Evolutionary conservation across 1,140 invertebrate genomes (phyloP).

Genomic region (Drosophila subobscura): DNA sequence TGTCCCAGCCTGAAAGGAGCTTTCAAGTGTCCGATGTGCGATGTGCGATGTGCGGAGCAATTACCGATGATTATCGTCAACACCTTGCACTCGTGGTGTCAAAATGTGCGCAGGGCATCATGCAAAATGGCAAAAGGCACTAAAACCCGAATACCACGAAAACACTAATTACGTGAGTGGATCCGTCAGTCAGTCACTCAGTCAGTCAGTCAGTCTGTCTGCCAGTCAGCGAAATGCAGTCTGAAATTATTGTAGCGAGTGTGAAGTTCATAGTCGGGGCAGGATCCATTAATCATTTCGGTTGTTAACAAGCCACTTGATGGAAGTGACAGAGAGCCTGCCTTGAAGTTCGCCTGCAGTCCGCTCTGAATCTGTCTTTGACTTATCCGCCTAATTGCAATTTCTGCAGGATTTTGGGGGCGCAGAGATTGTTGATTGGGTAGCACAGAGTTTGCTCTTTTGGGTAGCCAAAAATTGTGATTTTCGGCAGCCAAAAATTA

Average conservation of each 20-base stretch:
- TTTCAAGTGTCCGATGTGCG: conserved; percentile 31
- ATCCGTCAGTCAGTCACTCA: conserved; percentile 37
- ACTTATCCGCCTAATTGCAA: conserved; percentile 47
- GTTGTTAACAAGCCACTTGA: conserved; percentile 74
- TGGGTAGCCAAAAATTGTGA: conserved; percentile 9
- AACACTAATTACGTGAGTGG: conserved; percentile 65
- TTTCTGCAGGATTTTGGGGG: conserved; percentile 1
- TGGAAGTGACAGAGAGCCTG: conserved; percentile 68
- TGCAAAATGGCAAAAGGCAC: conserved; percentile 74
- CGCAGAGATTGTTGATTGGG: neutral
- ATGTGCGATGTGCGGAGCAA: conserved; percentile 31
- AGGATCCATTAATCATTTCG: conserved; percentile 73
- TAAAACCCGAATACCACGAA: conserved; percentile 44
- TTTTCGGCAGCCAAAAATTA: conserved; percentile 9
- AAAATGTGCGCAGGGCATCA: conserved; percentile 75
- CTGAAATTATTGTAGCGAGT: conserved; percentile 74
- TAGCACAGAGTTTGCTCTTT: neutral
- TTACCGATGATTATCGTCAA: conserved; percentile 80
- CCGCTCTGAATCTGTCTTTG: conserved; percentile 35
- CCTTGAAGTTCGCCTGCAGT: conserved; percentile 18
- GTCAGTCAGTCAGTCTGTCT: conserved; percentile 47
- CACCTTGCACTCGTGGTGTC: conserved; percentile 75
- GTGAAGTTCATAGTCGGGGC: conserved; percentile 73
- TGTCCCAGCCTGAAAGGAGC: conserved; percentile 23
- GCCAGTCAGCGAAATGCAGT: conserved; percentile 71